These are phyloP conservation scores for Shargacucullia verbasci DNA, from an alignment of 2,888 invertebrate species.

Conservation along the genomic window DNA sequence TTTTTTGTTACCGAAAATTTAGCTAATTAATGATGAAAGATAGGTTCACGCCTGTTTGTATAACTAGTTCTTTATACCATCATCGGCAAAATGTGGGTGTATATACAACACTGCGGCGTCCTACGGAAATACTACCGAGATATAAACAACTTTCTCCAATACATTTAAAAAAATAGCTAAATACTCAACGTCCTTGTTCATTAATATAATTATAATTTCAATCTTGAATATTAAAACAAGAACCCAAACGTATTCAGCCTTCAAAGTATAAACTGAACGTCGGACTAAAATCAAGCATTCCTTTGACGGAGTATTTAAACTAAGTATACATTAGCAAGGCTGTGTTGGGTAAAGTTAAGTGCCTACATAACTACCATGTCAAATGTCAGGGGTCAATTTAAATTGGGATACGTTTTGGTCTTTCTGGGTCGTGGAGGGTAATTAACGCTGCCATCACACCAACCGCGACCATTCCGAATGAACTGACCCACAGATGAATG, in stretches of 20 bases:
- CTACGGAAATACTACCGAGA: too few species aligned
- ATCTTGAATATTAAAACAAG: constrained; percentile 8
- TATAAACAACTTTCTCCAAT: background rate
- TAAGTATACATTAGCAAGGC: constrained; percentile 6
- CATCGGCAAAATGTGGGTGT: too few species aligned
- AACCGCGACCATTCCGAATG: constrained; percentile 54
- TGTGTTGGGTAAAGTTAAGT: constrained; percentile 17
- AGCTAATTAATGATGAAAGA: too few species aligned
- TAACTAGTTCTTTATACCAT: too few species aligned
- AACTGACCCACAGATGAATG: constrained; percentile 43
- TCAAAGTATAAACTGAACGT: constrained; percentile 5
- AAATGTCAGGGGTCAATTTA: constrained; percentile 59
- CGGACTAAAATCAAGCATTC: constrained; percentile 14
- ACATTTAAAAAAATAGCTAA: background rate
- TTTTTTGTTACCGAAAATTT: too few species aligned
- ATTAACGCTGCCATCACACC: constrained; percentile 62
- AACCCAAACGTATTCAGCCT: constrained; percentile 9
- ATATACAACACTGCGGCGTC: too few species aligned
- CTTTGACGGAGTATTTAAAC: constrained; percentile 28
- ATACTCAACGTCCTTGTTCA: background rate
- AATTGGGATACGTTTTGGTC: constrained; percentile 51
- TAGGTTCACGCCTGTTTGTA: too few species aligned
- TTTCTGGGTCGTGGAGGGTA: constrained; percentile 48
- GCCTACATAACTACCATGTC: constrained; percentile 36
- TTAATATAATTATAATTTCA: constrained; percentile 1